These are phyloP conservation scores for Spongilla lacustris DNA, from an alignment of 37 sponge, comb jelly and placozoan genomes.

Conservation along the genomic window DNA sequence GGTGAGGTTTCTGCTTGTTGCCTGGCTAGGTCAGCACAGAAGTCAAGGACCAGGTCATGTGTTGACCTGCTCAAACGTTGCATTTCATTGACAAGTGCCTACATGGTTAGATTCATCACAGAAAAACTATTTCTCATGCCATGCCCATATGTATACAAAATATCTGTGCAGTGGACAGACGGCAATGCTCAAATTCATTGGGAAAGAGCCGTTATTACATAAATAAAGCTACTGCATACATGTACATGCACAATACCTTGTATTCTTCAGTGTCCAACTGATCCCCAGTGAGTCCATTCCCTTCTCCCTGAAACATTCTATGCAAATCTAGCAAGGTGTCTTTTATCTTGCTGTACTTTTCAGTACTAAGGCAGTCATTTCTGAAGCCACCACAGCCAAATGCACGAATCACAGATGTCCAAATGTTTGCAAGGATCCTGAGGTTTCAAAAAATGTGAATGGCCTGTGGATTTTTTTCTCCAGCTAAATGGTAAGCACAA, in stretches of 20 bases:
- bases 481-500: no score
- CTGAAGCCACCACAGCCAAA: not conserved
- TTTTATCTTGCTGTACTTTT: not conserved
- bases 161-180: no score
- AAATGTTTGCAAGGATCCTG: not conserved
- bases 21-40: not conserved
- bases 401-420: not conserved
- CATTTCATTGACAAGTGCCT: not conserved
- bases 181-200: no score
- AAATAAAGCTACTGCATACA: no score
- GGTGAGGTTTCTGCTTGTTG: not conserved
- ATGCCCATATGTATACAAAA: no score
- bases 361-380: not conserved
- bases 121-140: no score
- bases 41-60: not conserved
- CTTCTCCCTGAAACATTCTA: not conserved
- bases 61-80: not conserved
- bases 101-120: not conserved
- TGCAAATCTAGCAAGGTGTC: not conserved
- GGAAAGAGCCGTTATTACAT: no score
- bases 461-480: no score
- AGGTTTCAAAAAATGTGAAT: not conserved
- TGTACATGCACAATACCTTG: no score
- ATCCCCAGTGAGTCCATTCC: not conserved
- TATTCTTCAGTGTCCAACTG: not conserved